A percentile compares a stretch with the other conserved stretches of the same genome.
Conservation (phyloP, 2,888 invertebrate species). For the Phortica magna region DNA sequence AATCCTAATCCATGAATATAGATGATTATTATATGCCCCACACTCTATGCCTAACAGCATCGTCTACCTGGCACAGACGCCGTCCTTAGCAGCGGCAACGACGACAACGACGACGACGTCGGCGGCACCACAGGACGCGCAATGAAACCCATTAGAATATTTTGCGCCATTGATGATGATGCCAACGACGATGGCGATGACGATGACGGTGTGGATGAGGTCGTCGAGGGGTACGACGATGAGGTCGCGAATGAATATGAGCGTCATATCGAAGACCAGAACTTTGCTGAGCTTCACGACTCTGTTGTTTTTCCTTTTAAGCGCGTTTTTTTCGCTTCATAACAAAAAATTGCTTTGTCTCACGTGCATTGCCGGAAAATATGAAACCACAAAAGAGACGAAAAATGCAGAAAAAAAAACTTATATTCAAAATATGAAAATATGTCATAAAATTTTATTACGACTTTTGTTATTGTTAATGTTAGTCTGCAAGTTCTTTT, state of each 20-base stretch:
- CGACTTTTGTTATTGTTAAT: conserved; percentile 71
- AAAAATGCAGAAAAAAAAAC: background rate
- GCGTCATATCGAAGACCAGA: too few species aligned
- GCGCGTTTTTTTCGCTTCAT: conserved; percentile 59
- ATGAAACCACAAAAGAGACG: background rate
- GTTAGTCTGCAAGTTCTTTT: background rate
- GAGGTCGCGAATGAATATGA: background rate
- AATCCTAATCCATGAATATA: conserved; percentile 79
- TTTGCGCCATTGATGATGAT: conserved; percentile 10
- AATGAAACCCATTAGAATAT: conserved; percentile 68
- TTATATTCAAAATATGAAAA: conserved; percentile 62
- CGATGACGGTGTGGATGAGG: background rate
- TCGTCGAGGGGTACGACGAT: background rate
- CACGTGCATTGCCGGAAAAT: background rate
- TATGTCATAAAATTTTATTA: conserved; percentile 74
- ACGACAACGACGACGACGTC: background rate
- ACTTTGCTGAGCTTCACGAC: conserved; percentile 32
- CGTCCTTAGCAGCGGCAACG: background rate
- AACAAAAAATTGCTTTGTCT: too few species aligned
- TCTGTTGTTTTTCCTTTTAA: conserved; percentile 57
- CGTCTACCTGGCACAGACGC: conserved; percentile 23
- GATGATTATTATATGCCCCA: conserved; percentile 77
- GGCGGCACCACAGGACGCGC: conserved; percentile 56
- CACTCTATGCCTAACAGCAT: conserved; percentile 30
- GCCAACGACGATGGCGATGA: too few species aligned